A percentile compares a stretch with the other conserved stretches of the same genome.
phyloP scores from a whole-genome alignment of 2,113 vertebrate genomes.

The Abramis brama region DNA sequence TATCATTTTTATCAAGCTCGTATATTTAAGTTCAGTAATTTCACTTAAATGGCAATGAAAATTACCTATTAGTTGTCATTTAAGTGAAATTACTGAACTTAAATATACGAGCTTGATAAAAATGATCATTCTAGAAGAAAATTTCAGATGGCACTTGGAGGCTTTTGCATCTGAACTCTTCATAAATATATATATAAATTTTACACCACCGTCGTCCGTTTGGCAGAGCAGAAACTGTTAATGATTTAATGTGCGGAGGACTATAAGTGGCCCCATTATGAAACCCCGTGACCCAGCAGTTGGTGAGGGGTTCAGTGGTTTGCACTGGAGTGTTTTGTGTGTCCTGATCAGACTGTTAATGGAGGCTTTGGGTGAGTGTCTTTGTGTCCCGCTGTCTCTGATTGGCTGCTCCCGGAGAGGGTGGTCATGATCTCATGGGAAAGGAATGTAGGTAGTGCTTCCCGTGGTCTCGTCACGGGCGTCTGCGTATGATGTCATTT shows the following conservation, averaged over 20 bases:
- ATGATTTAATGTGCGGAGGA: neutral
- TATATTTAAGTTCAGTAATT: too few relatives aligned
- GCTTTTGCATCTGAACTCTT: too few relatives aligned
- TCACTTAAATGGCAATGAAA: too few relatives aligned
- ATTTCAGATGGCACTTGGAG: too few relatives aligned
- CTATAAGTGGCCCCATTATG: neutral
- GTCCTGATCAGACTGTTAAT: conserved; percentile 60
- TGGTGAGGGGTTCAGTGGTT: neutral
- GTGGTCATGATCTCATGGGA: conserved; percentile 67
- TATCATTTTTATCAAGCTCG: too few relatives aligned
- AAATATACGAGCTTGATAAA: too few relatives aligned
- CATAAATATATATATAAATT: neutral
- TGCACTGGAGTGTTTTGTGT: conserved; percentile 16
- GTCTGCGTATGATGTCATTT: conserved; percentile 44
- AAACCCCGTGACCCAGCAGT: conserved; percentile 24
- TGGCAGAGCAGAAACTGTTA: neutral
- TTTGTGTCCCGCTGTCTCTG: conserved; percentile 13
- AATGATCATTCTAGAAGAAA: too few relatives aligned
- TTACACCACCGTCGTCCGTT: neutral
- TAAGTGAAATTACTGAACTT: too few relatives aligned
- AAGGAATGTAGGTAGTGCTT: conserved; percentile 64
- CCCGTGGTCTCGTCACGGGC: conserved; percentile 34
- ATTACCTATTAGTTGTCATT: too few relatives aligned
- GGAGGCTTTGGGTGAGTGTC: conserved; percentile 27
- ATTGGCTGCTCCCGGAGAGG: conserved; percentile 49